Conservation (phyloP, 2,113 vertebrate species). For the Mustelus asterias region DNA sequence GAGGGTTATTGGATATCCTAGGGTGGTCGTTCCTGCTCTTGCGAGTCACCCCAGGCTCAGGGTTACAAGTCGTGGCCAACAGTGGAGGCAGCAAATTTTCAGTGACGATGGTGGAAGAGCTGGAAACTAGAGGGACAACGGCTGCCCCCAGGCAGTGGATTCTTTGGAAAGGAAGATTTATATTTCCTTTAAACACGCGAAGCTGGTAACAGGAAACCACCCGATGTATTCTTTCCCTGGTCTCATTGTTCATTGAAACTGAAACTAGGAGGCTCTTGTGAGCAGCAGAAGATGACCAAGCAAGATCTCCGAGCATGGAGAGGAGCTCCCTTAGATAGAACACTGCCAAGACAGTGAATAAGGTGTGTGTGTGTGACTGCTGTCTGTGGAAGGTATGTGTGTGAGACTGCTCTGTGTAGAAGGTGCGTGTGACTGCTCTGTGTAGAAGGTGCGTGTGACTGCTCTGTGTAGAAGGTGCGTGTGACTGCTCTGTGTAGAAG, state of each 20-base stretch:
- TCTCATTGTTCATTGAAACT: neutral
- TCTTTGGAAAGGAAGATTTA: neutral
- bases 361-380: neutral
- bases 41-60: too few relatives aligned
- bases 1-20: too few relatives aligned
- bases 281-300: neutral
- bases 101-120: too few relatives aligned
- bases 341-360: neutral
- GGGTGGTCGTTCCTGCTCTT: too few relatives aligned
- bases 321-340: neutral
- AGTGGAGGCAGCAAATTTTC: too few relatives aligned
- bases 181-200: neutral
- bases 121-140: neutral
- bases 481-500: neutral
- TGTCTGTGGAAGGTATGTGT: neutral
- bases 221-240: neutral
- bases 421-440: too few relatives aligned
- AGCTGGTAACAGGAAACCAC: too few relatives aligned
- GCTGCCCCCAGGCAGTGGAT: neutral
- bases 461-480: too few relatives aligned
- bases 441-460: too few relatives aligned
- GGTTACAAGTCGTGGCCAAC: too few relatives aligned
- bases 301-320: neutral
- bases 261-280: neutral
- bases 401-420: too few relatives aligned